A percentile compares a stretch with the other conserved stretches of the same genome.
Conservation (phyloP, 2,888 invertebrate genomes). For the Glaucopsyche alexis region DNA sequence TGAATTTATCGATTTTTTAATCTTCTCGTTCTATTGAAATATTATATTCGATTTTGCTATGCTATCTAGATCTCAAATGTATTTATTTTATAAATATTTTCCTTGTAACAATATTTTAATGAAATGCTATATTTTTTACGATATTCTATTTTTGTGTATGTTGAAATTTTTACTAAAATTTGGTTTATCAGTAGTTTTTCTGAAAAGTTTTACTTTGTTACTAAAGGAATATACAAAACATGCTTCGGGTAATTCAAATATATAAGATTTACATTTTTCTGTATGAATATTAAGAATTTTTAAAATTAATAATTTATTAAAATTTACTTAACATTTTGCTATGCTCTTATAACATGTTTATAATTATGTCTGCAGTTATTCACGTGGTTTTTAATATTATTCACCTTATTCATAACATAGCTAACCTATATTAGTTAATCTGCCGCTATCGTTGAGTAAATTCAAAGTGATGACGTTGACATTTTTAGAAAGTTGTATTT, state of each 20-base stretch:
- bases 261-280: neutral
- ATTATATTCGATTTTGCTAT: constrained; percentile 16
- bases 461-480: no score
- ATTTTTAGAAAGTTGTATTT: neutral
- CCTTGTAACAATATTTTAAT: neutral
- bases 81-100: constrained; percentile 24
- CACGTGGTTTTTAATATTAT: neutral
- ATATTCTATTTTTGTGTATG: neutral
- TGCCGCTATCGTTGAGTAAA: no score
- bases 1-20: constrained; percentile 23
- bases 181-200: neutral
- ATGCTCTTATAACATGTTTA: neutral
- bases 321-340: neutral
- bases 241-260: neutral
- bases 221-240: neutral
- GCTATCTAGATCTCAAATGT: constrained; percentile 26
- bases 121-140: neutral
- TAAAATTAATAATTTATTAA: neutral
- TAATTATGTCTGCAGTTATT: neutral
- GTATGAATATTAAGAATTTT: neutral
- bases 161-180: neutral
- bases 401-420: neutral
- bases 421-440: neutral
- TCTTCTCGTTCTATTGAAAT: neutral
- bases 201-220: constrained; percentile 14